A percentile compares a stretch with the other conserved stretches of the same genome.
phyloP scores from a whole-genome alignment of 1,140 invertebrate genomes.

The Drosophila ohnishii region DNA sequence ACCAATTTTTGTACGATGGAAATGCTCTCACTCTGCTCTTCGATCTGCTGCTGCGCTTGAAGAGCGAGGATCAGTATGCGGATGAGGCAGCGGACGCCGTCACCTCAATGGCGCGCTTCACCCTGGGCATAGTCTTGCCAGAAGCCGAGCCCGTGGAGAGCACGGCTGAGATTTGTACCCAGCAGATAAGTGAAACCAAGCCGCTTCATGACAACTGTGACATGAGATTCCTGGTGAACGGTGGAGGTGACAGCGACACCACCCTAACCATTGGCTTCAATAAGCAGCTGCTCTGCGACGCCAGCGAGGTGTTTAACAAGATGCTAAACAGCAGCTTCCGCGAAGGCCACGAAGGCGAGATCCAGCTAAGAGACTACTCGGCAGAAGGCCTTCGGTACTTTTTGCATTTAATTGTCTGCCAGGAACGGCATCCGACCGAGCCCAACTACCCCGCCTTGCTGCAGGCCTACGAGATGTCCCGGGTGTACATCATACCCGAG shows the following conservation, averaged over 20 bases:
- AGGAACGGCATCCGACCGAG: conserved; percentile 44
- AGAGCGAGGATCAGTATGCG: conserved; percentile 64
- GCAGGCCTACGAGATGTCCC: conserved; percentile 79
- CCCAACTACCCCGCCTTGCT: conserved; percentile 69
- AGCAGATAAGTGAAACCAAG: conserved; percentile 14
- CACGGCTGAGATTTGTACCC: conserved; percentile 30
- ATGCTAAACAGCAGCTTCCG: conserved; percentile 81
- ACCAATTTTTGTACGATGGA: conserved; percentile 78
- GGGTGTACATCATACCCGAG: conserved; percentile 78
- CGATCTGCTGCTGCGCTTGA: conserved; percentile 69
- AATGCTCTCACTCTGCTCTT: conserved; percentile 71
- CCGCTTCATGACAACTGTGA: conserved; percentile 64
- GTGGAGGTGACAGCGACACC: conserved; percentile 1
- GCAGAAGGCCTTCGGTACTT: conserved; percentile 74
- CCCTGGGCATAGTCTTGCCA: conserved; percentile 68
- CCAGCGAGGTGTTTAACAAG: conserved; percentile 81
- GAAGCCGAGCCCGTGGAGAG: conserved; percentile 41
- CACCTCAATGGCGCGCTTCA: conserved; percentile 70
- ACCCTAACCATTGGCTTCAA: conserved; percentile 68
- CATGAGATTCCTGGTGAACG: conserved; percentile 72
- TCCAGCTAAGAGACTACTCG: conserved; percentile 70
- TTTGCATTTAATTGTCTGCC: conserved; percentile 70
- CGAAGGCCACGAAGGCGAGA: conserved; percentile 75
- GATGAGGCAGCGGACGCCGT: conserved; percentile 75
- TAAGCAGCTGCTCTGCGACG: conserved; percentile 73